Evolutionary conservation across 2,113 vertebrate genomes (phyloP), one percentile per base, ranked within the genome.

Genomic region (Campylorhamphus procurvoides): DNA sequence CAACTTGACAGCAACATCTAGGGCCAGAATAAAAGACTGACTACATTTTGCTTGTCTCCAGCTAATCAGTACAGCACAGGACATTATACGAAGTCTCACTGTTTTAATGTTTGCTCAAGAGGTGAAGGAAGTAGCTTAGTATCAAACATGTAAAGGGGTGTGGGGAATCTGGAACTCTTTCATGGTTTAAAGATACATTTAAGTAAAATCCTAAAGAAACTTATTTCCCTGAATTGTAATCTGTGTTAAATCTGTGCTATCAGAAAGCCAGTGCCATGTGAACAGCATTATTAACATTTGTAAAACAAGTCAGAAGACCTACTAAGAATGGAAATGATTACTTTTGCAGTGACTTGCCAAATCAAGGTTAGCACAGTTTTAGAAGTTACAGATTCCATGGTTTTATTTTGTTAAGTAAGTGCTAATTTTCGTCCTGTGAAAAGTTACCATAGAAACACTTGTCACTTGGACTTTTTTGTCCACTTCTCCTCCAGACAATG

Each of bases 21-120:
- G 11, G 18, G 10, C 14, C 46, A 40, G 31, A 58, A 39, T 42
- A 60, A 82, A 86, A 90, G 92, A 63, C 47, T 79, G 66, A 29
- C n/a, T 71, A 42, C 23, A 50, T 71, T 74, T 97, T 96, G 29
- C 62, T 89, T 68, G 56, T 93, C 93, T 95, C 50, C 89, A 94
- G 68, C 75, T 94, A 91, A 89, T 81, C 90, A 84, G 49, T 67
- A 67, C 60, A 90, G 58, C 79, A 52, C 8, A 91, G 60, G 72
- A 95, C 81, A 84, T 71, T 62, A 56, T 93, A 88, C 37, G 79
- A n/a, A 23, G 27, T 29, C n/a, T 83, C 50, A 44, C 40, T 89
- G 80, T 96, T 96, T 63, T 68, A 90, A 35, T 79, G 37, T 46
- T 87, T 53, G 6, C 63, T 95, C 81, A 88, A 77, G 75, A 95